Evolutionary conservation across 2,888 invertebrate genomes (phyloP).

Genomic region (Trachelus tabidus): DNA sequence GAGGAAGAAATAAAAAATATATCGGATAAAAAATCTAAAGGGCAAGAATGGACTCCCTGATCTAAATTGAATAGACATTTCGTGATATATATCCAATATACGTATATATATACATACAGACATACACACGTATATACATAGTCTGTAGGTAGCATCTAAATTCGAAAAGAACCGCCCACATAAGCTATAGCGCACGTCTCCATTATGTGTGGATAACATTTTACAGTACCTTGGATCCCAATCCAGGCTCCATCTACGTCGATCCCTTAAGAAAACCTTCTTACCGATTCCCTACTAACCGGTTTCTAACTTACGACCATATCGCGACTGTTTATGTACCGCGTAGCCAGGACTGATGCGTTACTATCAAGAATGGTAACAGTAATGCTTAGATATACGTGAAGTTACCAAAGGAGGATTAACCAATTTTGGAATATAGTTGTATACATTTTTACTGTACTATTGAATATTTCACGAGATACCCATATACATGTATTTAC

Average conservation of each 20-base stretch:
- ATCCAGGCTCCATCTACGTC: neutral
- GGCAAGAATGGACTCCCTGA: neutral
- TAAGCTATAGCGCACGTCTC: neutral
- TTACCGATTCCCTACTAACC: neutral
- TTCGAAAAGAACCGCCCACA: neutral
- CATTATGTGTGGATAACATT: neutral
- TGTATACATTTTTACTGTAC: neutral
- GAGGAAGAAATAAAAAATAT: neutral
- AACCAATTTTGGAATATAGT: neutral
- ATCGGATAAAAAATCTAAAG: neutral
- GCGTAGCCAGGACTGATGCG: neutral
- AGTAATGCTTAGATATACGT: neutral
- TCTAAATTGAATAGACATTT: conserved; percentile 24
- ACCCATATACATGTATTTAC: neutral
- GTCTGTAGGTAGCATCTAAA: neutral
- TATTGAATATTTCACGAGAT: neutral
- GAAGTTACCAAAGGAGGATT: neutral
- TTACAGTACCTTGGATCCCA: neutral
- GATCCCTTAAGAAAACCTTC: neutral
- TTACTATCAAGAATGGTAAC: neutral
- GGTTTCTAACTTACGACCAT: neutral
- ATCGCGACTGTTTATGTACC: neutral
- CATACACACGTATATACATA: neutral
- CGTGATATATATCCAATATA: conserved; percentile 20
- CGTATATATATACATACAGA: neutral